Percentiles rank a stretch among this genome's conserved stretches.
phyloP scores from a whole-genome alignment of 2,888 invertebrate species.

The Oxyscelio sp. region DNA sequence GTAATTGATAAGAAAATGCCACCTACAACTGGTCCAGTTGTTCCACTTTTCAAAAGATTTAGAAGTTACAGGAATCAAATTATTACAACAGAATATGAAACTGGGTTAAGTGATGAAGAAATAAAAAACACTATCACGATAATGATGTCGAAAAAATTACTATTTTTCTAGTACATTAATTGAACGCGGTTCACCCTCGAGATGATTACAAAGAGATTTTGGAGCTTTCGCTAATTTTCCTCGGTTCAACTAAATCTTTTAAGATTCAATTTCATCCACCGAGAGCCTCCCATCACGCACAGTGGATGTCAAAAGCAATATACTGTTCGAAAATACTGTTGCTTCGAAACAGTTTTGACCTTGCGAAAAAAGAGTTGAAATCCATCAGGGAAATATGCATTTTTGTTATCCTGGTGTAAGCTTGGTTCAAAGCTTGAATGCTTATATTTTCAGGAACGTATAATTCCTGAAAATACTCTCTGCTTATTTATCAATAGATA shows the following conservation, averaged over 20 bases:
- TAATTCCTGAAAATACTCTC: not conserved
- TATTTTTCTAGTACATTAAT: conserved; percentile 5
- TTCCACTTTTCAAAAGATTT: conserved; percentile 36
- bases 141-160: conserved; percentile 3
- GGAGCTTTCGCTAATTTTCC: conserved; percentile 59
- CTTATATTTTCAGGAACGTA: no score
- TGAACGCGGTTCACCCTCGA: conserved; percentile 17
- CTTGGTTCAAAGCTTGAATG: not conserved
- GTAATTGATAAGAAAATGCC: conserved; percentile 23
- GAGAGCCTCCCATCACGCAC: conserved; percentile 67
- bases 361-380: not conserved
- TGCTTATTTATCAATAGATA: conserved; percentile 8
- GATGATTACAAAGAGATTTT: conserved; percentile 75
- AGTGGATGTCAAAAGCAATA: conserved; percentile 77
- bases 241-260: not conserved
- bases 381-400: not conserved
- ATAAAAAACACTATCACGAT: not conserved
- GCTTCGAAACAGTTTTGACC: not conserved
- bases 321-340: conserved; percentile 3
- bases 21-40: conserved; percentile 30
- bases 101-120: conserved; percentile 25
- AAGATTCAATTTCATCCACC: conserved; percentile 13
- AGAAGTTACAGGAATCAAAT: conserved; percentile 14
- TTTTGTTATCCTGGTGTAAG: not conserved
- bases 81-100: conserved; percentile 5